These are phyloP conservation scores for Dryas iulia DNA, from an alignment of 1,140 invertebrate species.

Conservation along the genomic window DNA sequence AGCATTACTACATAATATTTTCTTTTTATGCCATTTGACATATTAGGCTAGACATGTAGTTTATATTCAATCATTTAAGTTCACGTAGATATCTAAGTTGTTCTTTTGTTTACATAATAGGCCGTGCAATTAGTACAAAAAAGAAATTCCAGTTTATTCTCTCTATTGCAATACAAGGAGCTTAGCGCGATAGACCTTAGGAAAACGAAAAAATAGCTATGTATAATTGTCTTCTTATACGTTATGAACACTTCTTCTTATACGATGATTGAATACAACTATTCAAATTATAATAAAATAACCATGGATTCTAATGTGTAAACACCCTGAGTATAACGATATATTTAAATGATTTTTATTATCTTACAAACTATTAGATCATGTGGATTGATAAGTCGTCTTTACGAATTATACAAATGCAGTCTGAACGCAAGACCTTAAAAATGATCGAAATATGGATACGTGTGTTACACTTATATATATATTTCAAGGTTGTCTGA, in stretches of 20 bases:
- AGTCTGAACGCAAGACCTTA: no score
- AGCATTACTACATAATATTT: background rate
- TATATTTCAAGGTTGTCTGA: no score
- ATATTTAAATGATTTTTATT: no score
- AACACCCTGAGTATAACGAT: no score
- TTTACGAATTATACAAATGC: no score
- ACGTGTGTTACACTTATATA: no score
- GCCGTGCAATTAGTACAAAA: background rate
- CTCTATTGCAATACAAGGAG: background rate
- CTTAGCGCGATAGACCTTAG: background rate
- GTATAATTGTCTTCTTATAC: background rate
- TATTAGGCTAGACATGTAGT: background rate
- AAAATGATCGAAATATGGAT: no score
- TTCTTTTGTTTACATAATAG: slow-evolving; percentile 2
- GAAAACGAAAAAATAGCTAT: background rate
- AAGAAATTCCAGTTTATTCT: background rate
- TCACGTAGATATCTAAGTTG: background rate
- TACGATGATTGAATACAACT: background rate
- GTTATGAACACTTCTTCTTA: background rate
- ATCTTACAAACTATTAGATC: no score
- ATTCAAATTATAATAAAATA: no score
- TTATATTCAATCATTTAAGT: background rate
- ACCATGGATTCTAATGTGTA: no score
- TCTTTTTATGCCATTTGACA: background rate
- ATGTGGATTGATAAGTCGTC: no score